phyloP scores from a whole-genome alignment of 2,113 vertebrate genomes.

The Colinus virginianus region DNA sequence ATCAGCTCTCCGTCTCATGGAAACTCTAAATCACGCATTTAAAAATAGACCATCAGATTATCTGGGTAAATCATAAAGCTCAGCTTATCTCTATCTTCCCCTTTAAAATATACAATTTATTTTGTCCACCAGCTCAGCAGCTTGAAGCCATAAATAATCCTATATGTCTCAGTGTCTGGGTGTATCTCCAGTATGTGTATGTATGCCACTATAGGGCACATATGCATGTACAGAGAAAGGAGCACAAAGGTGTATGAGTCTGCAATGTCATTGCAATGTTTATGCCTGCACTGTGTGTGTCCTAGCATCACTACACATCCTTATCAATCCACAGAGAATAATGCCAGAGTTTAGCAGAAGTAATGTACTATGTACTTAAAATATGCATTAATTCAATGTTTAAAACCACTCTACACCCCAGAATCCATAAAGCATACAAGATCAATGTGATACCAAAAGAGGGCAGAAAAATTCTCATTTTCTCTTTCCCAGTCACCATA shows the following conservation, averaged over 20 bases:
- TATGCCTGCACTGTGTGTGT: accelerated
- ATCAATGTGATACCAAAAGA: not conserved
- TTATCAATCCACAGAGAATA: not conserved
- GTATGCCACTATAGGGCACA: not conserved
- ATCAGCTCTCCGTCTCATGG: conserved; percentile 35
- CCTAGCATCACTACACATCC: not conserved
- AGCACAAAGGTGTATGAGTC: not conserved
- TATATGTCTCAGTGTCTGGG: conserved; percentile 8
- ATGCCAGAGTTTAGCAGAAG: not conserved
- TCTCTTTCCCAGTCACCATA: not conserved
- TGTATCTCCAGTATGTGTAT: not conserved
- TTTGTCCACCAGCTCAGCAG: conserved; percentile 52
- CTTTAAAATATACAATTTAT: conserved; percentile 70
- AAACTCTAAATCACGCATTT: conserved; percentile 66
- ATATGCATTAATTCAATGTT: not conserved
- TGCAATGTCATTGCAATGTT: not conserved
- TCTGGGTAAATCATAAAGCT: conserved; percentile 76
- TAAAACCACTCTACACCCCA: not conserved
- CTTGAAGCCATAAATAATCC: conserved; percentile 32
- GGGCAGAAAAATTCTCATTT: not conserved
- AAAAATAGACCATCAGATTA: conserved; percentile 79
- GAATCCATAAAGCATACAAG: not conserved
- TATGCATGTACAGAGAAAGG: not conserved
- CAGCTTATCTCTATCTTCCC: conserved; percentile 67
- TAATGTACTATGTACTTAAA: not conserved